Evolutionary conservation across 1,140 invertebrate species (phyloP).

Genomic region (Maniola jurtina): DNA sequence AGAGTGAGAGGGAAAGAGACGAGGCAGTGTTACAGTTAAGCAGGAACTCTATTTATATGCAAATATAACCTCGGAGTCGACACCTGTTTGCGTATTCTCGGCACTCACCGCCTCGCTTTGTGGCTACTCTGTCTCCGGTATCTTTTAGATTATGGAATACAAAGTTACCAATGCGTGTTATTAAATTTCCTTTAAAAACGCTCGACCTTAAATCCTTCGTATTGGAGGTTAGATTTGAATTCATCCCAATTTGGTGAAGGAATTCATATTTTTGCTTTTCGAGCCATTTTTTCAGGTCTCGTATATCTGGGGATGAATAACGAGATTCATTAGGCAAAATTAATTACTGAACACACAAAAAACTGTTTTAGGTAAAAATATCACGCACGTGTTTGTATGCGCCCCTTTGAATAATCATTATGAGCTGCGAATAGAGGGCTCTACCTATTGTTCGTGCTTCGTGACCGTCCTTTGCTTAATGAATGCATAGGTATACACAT

Average conservation of each 20-base stretch:
- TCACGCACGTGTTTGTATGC: constrained; percentile 2
- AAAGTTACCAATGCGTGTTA: constrained; percentile 36
- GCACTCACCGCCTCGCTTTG: constrained; percentile 59
- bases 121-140: constrained; percentile 66
- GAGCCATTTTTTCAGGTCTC: neutral
- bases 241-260: constrained; percentile 4
- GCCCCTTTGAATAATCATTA: constrained; percentile 12
- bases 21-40: constrained; percentile 74
- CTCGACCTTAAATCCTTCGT: constrained; percentile 4
- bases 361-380: constrained; percentile 1
- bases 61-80: constrained; percentile 76
- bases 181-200: constrained; percentile 19
- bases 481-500: neutral
- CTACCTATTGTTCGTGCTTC: constrained; percentile 4
- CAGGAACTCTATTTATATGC: constrained; percentile 79
- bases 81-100: constrained; percentile 78
- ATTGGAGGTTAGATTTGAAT: constrained; percentile 15
- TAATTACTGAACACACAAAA: constrained; percentile 19
- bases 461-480: constrained; percentile 5
- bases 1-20: constrained; percentile 65
- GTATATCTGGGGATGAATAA: constrained; percentile 9
- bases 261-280: neutral
- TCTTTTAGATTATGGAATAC: constrained; percentile 60
- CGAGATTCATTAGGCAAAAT: constrained; percentile 33
- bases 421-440: constrained; percentile 2